Evolutionary conservation across 1,140 invertebrate genomes (phyloP).

Genomic region (Pseudoatta argentina): DNA sequence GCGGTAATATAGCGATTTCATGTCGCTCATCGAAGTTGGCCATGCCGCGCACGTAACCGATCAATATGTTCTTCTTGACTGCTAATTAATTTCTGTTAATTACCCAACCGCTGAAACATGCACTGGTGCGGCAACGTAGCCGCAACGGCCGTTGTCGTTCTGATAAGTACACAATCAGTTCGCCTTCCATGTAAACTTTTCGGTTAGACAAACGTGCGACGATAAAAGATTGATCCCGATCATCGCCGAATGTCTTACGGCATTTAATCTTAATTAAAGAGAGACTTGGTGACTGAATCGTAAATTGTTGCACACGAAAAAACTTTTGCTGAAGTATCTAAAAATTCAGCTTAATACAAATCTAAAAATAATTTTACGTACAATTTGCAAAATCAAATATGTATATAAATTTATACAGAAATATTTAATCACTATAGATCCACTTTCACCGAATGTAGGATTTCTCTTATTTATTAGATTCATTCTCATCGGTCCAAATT

Average conservation of each 20-base stretch:
- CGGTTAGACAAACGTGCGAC: not conserved
- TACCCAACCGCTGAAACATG: constrained; percentile 67
- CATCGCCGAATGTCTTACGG: not conserved
- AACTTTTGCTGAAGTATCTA: too few relatives aligned
- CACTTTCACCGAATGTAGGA: too few relatives aligned
- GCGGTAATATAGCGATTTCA: constrained; percentile 49
- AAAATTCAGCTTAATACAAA: too few relatives aligned
- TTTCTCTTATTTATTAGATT: too few relatives aligned
- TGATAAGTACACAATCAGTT: constrained; percentile 7
- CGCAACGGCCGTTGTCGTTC: constrained; percentile 3
- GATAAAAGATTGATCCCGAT: constrained; percentile 16
- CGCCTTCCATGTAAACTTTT: constrained; percentile 33
- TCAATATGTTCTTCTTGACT: constrained; percentile 76
- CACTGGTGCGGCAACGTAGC: constrained; percentile 6
- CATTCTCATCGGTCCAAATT: too few relatives aligned
- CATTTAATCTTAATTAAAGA: not conserved
- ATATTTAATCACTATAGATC: too few relatives aligned
- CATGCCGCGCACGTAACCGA: constrained; percentile 76
- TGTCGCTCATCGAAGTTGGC: constrained; percentile 48
- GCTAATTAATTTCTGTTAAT: constrained; percentile 77
- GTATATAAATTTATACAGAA: too few relatives aligned
- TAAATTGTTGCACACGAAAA: not conserved
- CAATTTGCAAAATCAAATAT: too few relatives aligned
- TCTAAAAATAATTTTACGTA: too few relatives aligned
- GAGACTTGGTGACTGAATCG: not conserved